Percentiles rank a stretch among this genome's conserved stretches.
These are phyloP conservation scores for Plemyria rubiginata DNA, from an alignment of 2,888 invertebrate genomes.

Conservation along the genomic window DNA sequence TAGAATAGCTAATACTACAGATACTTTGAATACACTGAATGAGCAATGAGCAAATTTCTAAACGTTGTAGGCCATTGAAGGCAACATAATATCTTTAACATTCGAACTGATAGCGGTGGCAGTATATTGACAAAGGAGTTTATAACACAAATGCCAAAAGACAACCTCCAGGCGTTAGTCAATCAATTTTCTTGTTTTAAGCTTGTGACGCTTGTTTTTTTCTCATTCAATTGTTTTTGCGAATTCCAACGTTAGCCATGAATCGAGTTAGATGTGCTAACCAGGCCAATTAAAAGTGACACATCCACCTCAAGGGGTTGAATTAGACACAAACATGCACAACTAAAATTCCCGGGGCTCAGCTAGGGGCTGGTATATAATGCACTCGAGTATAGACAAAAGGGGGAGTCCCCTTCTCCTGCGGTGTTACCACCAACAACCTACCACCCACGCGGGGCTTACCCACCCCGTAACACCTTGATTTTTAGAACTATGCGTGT, in stretches of 20 bases:
- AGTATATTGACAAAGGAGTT: too few relatives aligned
- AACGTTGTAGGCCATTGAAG: neutral
- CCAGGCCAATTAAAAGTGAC: constrained; percentile 9
- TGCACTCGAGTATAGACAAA: constrained; percentile 75
- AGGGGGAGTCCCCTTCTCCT: constrained; percentile 42
- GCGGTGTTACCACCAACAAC: constrained; percentile 33
- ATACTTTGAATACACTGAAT: constrained; percentile 12
- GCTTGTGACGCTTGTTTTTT: too few relatives aligned
- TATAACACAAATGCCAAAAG: too few relatives aligned
- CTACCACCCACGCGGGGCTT: constrained; percentile 43
- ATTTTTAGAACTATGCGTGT: constrained; percentile 67
- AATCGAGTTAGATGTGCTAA: neutral
- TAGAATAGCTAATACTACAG: constrained; percentile 1
- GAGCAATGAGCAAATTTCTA: neutral
- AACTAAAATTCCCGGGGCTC: constrained; percentile 69
- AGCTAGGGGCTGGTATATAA: constrained; percentile 64
- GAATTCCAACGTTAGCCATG: too few relatives aligned
- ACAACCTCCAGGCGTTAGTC: too few relatives aligned
- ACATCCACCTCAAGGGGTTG: constrained; percentile 5
- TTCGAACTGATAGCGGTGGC: too few relatives aligned
- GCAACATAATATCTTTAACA: neutral
- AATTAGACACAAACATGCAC: constrained; percentile 59
- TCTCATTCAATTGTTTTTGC: too few relatives aligned
- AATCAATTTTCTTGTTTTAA: too few relatives aligned
- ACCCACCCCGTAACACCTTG: constrained; percentile 64